Base-by-base conservation (phyloP, 2,888 invertebrate species). In the Sabatieria punctata region DNA sequence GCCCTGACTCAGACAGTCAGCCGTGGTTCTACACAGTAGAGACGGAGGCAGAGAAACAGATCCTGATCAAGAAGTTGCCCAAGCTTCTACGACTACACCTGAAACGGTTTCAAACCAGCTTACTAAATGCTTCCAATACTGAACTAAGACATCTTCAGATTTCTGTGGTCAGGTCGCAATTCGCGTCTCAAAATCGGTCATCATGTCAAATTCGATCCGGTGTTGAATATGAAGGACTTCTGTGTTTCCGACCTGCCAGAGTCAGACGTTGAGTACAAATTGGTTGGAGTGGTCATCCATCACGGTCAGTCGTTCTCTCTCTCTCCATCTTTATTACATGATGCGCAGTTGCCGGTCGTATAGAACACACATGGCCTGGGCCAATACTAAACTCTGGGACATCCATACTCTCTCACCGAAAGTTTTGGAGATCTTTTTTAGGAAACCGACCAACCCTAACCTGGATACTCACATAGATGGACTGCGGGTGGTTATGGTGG, bases 281-380 rank as follows among this genome's bases (percentile, higher is more conserved):
- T 67, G 47, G 56, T 57, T 39, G 64, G 64, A 1, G 65, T 66
- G 13, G 61, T 66, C 39, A 60, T 65, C 24, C 66, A 66, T 48
- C 67, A 67, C 54, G 67, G 67, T 4, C 41, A 42, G 4, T 41
- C 41, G 2, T 66, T 67, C n/a, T n/a, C n/a, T n/a, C n/a, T n/a
- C n/a, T n/a, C n/a, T n/a, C n/a, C n/a, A n/a, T n/a, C n/a, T n/a
- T n/a, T n/a, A n/a, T n/a, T n/a, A n/a, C n/a, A n/a, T n/a, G n/a
- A n/a, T n/a, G n/a, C n/a, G n/a, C n/a, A n/a, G n/a, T n/a, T n/a
- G n/a, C n/a, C n/a, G n/a, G n/a, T n/a, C n/a, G n/a, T n/a, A n/a
- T n/a, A n/a, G n/a, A n/a, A n/a, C n/a, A n/a, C n/a, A n/a, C n/a
- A n/a, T n/a, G n/a, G n/a, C n/a, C n/a, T n/a, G n/a, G n/a, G n/a